These are phyloP conservation scores for Entomyzon cyanotis DNA, from an alignment of 2,113 vertebrate genomes.

Conservation along the genomic window DNA sequence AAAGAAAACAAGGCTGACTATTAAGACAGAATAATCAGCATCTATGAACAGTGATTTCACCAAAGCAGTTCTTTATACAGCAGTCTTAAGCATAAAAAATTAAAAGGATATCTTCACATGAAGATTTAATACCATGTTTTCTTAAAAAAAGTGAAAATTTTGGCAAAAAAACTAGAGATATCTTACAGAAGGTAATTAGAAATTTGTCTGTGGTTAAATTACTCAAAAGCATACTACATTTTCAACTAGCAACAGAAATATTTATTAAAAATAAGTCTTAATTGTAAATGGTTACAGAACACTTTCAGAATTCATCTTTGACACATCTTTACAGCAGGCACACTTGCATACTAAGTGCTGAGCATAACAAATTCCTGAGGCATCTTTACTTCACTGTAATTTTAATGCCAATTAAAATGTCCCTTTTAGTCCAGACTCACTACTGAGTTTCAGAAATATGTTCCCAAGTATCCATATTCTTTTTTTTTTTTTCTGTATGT, in stretches of 20 bases:
- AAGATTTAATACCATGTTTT: neutral
- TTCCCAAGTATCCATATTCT: neutral
- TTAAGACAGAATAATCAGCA: neutral
- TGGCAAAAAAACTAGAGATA: neutral
- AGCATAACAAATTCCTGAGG: neutral
- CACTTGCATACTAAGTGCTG: neutral
- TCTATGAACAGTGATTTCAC: neutral
- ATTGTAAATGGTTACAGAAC: neutral
- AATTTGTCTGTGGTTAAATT: neutral
- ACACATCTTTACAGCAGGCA: neutral
- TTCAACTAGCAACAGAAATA: neutral
- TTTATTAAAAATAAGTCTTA: neutral
- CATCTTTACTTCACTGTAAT: neutral
- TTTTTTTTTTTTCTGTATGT: neutral
- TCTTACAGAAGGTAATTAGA: neutral
- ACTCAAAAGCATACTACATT: neutral
- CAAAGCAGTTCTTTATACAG: neutral
- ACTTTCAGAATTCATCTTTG: neutral
- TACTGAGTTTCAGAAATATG: neutral
- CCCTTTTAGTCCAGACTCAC: neutral
- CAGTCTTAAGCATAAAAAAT: neutral
- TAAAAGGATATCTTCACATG: neutral
- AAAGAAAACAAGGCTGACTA: neutral
- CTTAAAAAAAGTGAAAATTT: neutral
- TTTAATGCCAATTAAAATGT: neutral